phyloP scores from a whole-genome alignment of 2,888 invertebrate species.

The Eurois occulta region DNA sequence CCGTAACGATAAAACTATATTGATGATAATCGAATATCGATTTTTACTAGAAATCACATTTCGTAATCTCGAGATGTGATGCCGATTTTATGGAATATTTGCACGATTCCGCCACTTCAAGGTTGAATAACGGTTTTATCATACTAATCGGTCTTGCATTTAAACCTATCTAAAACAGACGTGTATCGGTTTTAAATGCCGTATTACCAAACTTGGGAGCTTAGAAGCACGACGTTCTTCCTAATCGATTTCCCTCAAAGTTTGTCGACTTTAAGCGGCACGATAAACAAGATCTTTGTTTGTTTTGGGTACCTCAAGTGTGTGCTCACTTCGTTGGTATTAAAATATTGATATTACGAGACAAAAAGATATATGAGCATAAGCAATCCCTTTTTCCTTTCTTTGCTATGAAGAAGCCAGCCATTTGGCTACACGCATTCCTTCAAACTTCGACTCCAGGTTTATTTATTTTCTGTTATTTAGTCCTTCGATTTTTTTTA shows the following conservation, averaged over 20 bases:
- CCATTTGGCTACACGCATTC: background rate
- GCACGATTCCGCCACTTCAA: slow-evolving; percentile 47
- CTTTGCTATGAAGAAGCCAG: background rate
- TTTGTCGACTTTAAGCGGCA: slow-evolving; percentile 42
- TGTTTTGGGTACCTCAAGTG: slow-evolving; percentile 40
- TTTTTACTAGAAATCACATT: slow-evolving; percentile 44
- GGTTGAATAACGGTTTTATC: slow-evolving; percentile 47
- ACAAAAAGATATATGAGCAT: slow-evolving; percentile 12
- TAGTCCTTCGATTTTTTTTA: background rate
- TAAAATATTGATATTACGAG: slow-evolving; percentile 51
- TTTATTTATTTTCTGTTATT: background rate
- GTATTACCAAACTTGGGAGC: slow-evolving; percentile 45
- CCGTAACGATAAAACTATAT: slow-evolving; percentile 55
- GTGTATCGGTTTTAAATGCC: slow-evolving; percentile 58
- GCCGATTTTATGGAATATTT: slow-evolving; percentile 56
- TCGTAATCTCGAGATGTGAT: slow-evolving; percentile 45
- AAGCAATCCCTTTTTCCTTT: slow-evolving; percentile 10
- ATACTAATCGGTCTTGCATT: slow-evolving; percentile 57
- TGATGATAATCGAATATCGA: slow-evolving; percentile 60
- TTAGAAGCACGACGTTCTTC: slow-evolving; percentile 28
- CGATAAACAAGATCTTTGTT: slow-evolving; percentile 45
- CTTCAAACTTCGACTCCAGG: background rate
- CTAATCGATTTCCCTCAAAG: slow-evolving; percentile 41
- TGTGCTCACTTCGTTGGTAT: slow-evolving; percentile 37
- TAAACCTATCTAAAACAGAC: slow-evolving; percentile 50